Evolutionary conservation across 2,888 invertebrate species (phyloP), one percentile per base, ranked within the genome.

Genomic region (Pelosia muscerda): DNA sequence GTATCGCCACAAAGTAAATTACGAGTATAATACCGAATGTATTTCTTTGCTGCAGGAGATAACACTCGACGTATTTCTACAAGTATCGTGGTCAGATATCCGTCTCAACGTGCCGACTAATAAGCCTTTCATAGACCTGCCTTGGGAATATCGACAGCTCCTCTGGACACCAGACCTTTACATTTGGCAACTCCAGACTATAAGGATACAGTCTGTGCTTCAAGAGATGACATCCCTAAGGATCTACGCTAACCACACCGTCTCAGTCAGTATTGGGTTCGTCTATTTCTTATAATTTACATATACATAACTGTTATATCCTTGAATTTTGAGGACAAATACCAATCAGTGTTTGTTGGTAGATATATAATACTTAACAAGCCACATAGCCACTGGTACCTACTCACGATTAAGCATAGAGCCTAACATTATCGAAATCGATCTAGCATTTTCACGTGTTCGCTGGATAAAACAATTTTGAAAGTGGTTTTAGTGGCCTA

Each of bases 201-300:
- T 96, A 96, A 92, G 94, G 85, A 95, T 96, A 67, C 91, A 96
- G 64, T 95, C 95, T 62, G 94, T 96, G 72, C 95, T 96, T 69
- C 96, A 96, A 80, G 96, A 96, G 86, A 96, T 96, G 94, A 95
- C 96, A 31, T 96, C 96, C 19, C 88, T 96, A 72, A 91, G 96
- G 78, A 92, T 96, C 57, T 96, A 96, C 87, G 90, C 92, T 75
- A 96, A 96, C 89, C 95, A 95, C 90, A 96, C 96, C 86, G 94
- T 96, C 87, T 95, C 96, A 87, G 95, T 96, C 90, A 96, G 95
- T 94, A 96, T 96, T 88, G 96, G 96, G 96, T 96, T 92, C 92
- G 95, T 94, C 83, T 68, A 77, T 82, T 84, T 83, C 66, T 72
- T 74, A 68, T 72, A 26, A 59, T 55, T 55, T 25, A 10, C 2